Evolutionary conservation across 2,888 invertebrate species (phyloP), one percentile per base, ranked within the genome.

Genomic region (Zelleria hepariella): DNA sequence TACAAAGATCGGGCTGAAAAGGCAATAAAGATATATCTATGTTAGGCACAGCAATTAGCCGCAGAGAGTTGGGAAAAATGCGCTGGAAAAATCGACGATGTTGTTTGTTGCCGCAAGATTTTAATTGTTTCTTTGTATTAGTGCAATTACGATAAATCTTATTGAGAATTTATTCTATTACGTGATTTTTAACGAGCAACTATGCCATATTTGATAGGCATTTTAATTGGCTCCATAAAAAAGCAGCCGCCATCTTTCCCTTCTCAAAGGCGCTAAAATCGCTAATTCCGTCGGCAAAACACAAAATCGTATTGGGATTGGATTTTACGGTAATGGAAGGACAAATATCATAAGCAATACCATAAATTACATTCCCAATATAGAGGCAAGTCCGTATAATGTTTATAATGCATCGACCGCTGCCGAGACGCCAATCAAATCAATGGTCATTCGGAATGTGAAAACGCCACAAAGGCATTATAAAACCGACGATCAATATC

Each of bases 401-500:
- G 18, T 49, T 49, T 49, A 49, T 20, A 42, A 42, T 15, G 15
- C 32, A 42, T 42, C 15, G 32, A 42, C 32, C 32, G 32, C 15
- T 5, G 32, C 32, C 32, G 10, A 42, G 15, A 42, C 10, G 32
- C 32, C 32, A 42, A 42, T 42, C 51, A 51, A 21, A 51, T 53
- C 53, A 53, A 53, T 53, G 24, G n/a, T 3, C 53, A 23, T 53
- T 53, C 4, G 20, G 24, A 24, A 20, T 53, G 23, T 53, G 55
- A 21, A 27, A 47, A 47, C 67, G 66, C 64, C 66, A 63, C 72
- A 73, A 75, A 68, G 70, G 66, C 64, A 66, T 66, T 65, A 83
- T 85, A 84, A 85, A 84, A 84, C 78, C 76, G 4, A 77, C 75
- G 80, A 80, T 77, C 83, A 84, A 82, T 81, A 83, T 79, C 77